Evolutionary conservation across 2,888 invertebrate species (phyloP).

Genomic region (Argyra leucocephala): DNA sequence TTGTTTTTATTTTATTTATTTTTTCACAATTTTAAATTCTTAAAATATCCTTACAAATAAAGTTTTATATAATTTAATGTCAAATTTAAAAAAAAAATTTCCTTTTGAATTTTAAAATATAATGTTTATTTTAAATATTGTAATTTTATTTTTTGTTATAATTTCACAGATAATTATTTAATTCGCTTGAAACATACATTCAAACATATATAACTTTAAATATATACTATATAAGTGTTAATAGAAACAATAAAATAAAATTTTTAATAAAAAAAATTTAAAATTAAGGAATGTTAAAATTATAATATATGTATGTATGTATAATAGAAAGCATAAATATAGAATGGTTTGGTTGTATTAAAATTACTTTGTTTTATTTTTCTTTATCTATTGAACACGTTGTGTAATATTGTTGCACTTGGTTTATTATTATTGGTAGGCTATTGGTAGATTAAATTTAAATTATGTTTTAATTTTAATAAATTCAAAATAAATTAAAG

Average conservation of each 20-base stretch:
- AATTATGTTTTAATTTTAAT: not conserved
- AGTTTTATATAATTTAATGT: no score
- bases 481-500: not conserved
- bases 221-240: not conserved
- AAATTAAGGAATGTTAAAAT: not conserved
- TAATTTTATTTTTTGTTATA: not conserved
- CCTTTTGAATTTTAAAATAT: no score
- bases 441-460: not conserved
- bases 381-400: not conserved
- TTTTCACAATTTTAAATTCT: no score
- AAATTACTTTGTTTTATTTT: not conserved
- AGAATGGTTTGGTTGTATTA: not conserved
- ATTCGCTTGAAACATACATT: not conserved
- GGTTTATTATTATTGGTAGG: not conserved
- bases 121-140: not conserved
- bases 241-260: not conserved
- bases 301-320: no score
- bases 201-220: not conserved
- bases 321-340: not conserved
- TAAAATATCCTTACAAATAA: no score
- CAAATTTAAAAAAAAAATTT: no score
- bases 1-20: no score
- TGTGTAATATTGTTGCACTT: not conserved
- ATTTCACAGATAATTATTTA: not conserved
- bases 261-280: not conserved